Conservation (phyloP, 2,797 vertebrate species). For the Zalophus californianus region DNA sequence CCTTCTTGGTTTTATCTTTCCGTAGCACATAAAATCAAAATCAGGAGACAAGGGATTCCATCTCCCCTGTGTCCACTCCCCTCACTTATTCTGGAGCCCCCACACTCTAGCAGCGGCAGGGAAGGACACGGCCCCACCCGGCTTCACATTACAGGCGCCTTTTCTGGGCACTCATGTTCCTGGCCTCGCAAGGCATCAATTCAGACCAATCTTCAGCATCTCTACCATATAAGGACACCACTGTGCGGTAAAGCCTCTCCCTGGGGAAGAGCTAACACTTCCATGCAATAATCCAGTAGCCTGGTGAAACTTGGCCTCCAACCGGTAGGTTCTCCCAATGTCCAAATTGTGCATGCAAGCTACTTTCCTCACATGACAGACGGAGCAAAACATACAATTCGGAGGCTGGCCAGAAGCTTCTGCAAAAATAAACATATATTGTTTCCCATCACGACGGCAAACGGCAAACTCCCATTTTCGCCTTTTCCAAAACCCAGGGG, state of each 20-base stretch:
- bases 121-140: not conserved
- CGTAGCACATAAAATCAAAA: not conserved
- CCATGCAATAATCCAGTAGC: not conserved
- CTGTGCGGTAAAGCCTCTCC: not conserved
- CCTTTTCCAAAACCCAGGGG: not conserved
- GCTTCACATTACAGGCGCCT: not conserved
- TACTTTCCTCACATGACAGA: not conserved
- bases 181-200: not conserved
- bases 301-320: not conserved
- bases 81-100: not conserved
- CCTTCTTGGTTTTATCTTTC: constrained; percentile 2
- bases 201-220: not conserved
- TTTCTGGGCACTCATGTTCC: not conserved
- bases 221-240: not conserved
- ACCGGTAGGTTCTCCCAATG: not conserved
- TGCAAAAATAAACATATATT: not conserved
- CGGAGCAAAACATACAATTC: not conserved
- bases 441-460: not conserved
- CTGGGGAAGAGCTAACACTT: not conserved
- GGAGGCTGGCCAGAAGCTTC: not conserved
- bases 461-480: not conserved
- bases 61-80: not conserved
- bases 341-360: too few relatives aligned
- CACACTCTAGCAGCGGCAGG: not conserved
- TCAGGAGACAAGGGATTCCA: not conserved